Conservation (phyloP, 2,888 invertebrate genomes). For the Campaea margaritaria region DNA sequence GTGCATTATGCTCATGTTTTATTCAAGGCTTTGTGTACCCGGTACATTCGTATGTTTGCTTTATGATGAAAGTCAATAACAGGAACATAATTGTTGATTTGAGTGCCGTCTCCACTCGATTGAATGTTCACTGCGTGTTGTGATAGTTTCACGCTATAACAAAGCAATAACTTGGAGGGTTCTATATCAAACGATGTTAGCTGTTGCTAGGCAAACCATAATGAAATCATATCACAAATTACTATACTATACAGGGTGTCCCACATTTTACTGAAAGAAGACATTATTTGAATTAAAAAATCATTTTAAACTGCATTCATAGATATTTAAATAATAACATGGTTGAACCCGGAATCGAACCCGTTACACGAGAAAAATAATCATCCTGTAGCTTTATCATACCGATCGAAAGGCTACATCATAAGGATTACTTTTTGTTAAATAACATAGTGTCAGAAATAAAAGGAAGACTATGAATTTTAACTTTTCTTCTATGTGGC, state of each 20-base stretch:
- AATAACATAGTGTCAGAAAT: too few relatives aligned
- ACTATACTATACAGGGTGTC: conserved; percentile 4
- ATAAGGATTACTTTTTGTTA: too few relatives aligned
- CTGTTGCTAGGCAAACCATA: conserved; percentile 31
- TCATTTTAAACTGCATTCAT: too few relatives aligned
- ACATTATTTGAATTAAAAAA: too few relatives aligned
- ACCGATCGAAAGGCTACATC: too few relatives aligned
- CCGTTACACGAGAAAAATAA: too few relatives aligned
- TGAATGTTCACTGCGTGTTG: conserved; percentile 15
- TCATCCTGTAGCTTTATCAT: too few relatives aligned
- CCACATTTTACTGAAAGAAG: too few relatives aligned
- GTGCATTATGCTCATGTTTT: conserved; percentile 27
- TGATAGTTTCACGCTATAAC: conserved; percentile 36
- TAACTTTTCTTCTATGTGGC: too few relatives aligned
- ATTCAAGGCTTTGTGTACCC: conserved; percentile 18
- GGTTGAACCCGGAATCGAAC: too few relatives aligned
- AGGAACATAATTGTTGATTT: conserved; percentile 27
- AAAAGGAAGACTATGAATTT: too few relatives aligned
- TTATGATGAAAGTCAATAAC: conserved; percentile 28
- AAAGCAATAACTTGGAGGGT: conserved; percentile 20
- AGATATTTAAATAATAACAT: too few relatives aligned
- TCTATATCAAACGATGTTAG: conserved; percentile 3
- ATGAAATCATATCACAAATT: conserved; percentile 14
- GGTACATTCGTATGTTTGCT: conserved; percentile 11
- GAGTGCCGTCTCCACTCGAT: conserved; percentile 25